Percentiles rank a stretch among this genome's conserved stretches.
These are phyloP conservation scores for Atta cephalotes DNA, from an alignment of 1,140 invertebrate genomes.

Conservation along the genomic window DNA sequence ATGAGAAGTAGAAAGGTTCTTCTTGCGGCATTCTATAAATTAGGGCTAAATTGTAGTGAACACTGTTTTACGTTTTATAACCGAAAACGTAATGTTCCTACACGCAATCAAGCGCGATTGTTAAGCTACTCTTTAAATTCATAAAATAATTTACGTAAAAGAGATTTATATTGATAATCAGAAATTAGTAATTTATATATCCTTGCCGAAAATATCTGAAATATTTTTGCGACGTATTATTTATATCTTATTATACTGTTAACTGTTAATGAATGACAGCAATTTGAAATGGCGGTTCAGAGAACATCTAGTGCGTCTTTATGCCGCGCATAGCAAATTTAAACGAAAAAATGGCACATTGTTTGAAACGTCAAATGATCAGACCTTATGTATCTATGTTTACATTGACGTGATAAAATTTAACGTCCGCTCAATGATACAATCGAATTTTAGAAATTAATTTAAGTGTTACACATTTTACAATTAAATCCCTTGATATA, in stretches of 20 bases:
- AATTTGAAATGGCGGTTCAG: conserved; percentile 24
- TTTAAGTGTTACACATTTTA: conserved; percentile 13
- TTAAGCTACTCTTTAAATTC: conserved; percentile 15
- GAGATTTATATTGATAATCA: background rate
- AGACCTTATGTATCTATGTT: background rate
- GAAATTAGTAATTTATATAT: conserved; percentile 10
- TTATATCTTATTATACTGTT: conserved; percentile 1
- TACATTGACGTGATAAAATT: conserved; percentile 19
- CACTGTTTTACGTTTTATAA: background rate
- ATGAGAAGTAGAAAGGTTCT: background rate
- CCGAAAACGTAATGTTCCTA: conserved; percentile 26
- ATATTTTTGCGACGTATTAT: conserved; percentile 39
- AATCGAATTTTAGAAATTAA: conserved; percentile 41
- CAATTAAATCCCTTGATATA: background rate
- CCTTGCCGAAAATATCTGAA: background rate
- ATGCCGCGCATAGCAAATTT: conserved; percentile 10
- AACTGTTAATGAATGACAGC: background rate
- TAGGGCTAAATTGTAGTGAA: background rate
- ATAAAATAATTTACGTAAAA: conserved; percentile 6
- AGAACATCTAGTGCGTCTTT: background rate
- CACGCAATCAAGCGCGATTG: background rate
- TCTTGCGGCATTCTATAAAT: background rate
- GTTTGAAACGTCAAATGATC: conserved; percentile 7
- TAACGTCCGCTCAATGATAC: conserved; percentile 46
- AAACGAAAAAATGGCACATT: background rate